phyloP scores from a whole-genome alignment of 2,888 invertebrate species.

The Thymelicus sylvestris region DNA sequence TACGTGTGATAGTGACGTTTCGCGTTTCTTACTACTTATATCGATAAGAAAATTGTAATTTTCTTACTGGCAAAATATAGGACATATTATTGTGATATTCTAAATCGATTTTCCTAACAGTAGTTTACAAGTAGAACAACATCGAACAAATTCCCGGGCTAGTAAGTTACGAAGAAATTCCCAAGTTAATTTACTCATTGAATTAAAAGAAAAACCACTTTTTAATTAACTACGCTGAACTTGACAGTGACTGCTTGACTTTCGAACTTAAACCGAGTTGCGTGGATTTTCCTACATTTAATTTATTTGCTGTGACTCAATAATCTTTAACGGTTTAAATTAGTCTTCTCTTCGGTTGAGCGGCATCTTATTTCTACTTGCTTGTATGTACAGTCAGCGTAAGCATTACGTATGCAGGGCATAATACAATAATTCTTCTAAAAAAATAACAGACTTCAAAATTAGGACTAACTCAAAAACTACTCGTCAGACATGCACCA shows the following conservation, averaged over 20 bases:
- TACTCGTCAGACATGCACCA: no score
- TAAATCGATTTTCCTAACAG: neutral
- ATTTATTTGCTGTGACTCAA: slow-evolving; percentile 24
- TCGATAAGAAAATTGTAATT: no score
- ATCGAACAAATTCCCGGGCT: neutral
- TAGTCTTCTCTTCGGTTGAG: neutral
- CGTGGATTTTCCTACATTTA: slow-evolving; percentile 21
- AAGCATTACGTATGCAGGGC: neutral
- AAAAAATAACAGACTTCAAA: no score
- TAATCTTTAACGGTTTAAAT: neutral
- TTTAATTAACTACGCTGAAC: slow-evolving; percentile 38
- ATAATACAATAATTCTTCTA: no score
- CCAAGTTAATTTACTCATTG: slow-evolving; percentile 29
- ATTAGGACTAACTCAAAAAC: no score
- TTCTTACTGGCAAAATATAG: no score
- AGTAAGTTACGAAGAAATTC: slow-evolving; percentile 20
- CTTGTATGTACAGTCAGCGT: no score
- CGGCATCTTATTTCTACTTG: no score
- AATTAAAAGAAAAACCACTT: slow-evolving; percentile 39
- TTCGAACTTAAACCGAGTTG: slow-evolving; percentile 6
- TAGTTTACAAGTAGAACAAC: slow-evolving; percentile 3
- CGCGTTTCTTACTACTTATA: no score
- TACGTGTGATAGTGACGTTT: no score
- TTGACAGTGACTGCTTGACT: slow-evolving; percentile 35
- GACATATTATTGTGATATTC: no score